These are phyloP conservation scores for Podarcis lilfordi DNA, from an alignment of 2,797 vertebrate species.

Conservation along the genomic window DNA sequence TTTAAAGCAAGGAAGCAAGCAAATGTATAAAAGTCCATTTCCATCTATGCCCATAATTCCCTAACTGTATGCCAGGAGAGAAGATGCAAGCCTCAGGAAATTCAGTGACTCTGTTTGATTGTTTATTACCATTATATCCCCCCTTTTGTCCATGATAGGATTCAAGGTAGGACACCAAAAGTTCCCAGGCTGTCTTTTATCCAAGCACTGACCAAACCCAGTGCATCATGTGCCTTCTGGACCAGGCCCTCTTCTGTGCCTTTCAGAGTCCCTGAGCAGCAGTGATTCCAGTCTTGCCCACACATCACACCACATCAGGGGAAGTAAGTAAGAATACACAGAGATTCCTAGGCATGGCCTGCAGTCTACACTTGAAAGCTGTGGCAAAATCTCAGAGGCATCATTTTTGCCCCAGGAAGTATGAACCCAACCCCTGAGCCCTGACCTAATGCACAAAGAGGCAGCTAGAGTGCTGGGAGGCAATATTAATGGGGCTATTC, in stretches of 20 bases:
- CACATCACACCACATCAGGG: background rate
- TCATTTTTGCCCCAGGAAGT: background rate
- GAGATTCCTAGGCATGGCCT: background rate
- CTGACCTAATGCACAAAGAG: background rate
- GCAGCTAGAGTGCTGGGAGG: background rate
- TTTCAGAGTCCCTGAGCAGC: background rate
- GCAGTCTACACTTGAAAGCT: background rate
- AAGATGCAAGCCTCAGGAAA: background rate
- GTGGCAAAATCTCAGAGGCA: background rate
- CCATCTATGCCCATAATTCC: background rate
- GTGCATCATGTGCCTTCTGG: background rate
- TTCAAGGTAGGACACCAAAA: background rate
- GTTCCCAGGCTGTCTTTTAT: background rate
- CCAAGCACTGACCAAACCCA: background rate
- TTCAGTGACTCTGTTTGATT: background rate
- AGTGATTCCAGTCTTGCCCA: background rate
- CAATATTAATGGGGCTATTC: background rate
- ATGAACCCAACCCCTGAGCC: background rate
- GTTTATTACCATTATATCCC: background rate
- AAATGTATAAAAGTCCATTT: background rate
- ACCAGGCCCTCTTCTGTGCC: background rate
- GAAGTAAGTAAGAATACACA: background rate
- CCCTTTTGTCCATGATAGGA: too few species aligned
- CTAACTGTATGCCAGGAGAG: background rate
- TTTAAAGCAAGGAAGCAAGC: background rate